Base-by-base conservation (phyloP, 2,888 invertebrate species). In the Lepidocyrtinus sp. region DNA sequence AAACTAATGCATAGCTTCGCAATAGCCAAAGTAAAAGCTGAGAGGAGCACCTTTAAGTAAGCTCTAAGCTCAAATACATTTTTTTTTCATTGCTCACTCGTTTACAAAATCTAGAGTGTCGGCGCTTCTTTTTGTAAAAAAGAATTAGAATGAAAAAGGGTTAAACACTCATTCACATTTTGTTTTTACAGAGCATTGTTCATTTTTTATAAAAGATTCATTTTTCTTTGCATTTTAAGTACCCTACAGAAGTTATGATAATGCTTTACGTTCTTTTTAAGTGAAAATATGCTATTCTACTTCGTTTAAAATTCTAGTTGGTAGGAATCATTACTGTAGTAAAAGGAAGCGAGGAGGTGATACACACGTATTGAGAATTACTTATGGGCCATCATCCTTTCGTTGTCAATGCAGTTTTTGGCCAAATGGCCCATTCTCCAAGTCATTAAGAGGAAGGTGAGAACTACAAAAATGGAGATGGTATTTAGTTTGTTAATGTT, bases 151-250 rank as follows among this genome's bases (percentile, higher is more conserved):
- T 36, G 36, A 50, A 63, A 67, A 69, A 73, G 69, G 68, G 69
- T 62, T 75, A 63, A 75, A 63, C 75, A 75, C 22, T 75, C 75
- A 75, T 75, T 75, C 75, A 67, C 74, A 67, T 67, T 75, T 61
- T 75, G 75, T 69, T 75, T 75, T 62, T 69, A 75, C 75, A 69
- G 36, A 21, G 22, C 75, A 75, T 75, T 69, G 62, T 75, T 36
- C 36, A 7, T 36, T 36, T 36, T 12, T 36, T n/a, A n/a, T n/a
- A n/a, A n/a, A n/a, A n/a, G n/a, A n/a, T n/a, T n/a, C n/a, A n/a
- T 36, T 36, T 36, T 36, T 7, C 36, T 36, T 36, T 36, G 36
- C 36, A 36, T 36, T 36, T 36, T 36, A 36, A 36, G 36, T 36
- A 36, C 12, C 36, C 5, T 7, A 36, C 12, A 36, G 12, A 36